Evolutionary conservation across 2,888 invertebrate genomes (phyloP).

Genomic region (Tetropium fuscum): DNA sequence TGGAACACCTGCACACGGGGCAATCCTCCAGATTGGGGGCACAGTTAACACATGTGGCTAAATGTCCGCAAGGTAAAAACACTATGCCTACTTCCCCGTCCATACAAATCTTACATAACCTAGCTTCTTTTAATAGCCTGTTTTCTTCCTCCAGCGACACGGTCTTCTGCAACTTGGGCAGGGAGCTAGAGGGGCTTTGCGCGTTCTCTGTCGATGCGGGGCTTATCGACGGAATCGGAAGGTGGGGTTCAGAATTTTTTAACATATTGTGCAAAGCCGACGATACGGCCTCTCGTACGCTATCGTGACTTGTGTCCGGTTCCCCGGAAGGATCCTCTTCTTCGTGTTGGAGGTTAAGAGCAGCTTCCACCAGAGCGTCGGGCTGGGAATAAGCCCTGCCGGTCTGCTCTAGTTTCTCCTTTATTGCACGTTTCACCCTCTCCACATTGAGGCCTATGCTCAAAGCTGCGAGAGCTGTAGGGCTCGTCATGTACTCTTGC

Average conservation of each 20-base stretch:
- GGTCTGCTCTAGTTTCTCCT: constrained; percentile 69
- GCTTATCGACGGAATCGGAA: neutral
- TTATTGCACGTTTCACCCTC: constrained; percentile 70
- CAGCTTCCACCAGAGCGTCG: constrained; percentile 80
- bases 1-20: constrained; percentile 83
- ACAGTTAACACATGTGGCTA: constrained; percentile 88
- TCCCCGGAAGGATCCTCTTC: constrained; percentile 66
- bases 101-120: constrained; percentile 95
- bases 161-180: constrained; percentile 39
- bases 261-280: constrained; percentile 25
- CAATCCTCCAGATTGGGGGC: constrained; percentile 86
- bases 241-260: constrained; percentile 12
- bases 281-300: constrained; percentile 15
- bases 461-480: constrained; percentile 69
- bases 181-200: neutral
- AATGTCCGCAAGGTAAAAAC: constrained; percentile 95
- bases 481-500: constrained; percentile 65
- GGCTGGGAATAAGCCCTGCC: constrained; percentile 76
- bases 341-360: constrained; percentile 75
- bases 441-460: constrained; percentile 73
- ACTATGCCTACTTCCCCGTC: constrained; percentile 92
- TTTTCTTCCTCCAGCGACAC: constrained; percentile 83
- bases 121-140: constrained; percentile 84
- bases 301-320: constrained; percentile 17
- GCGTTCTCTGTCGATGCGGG: neutral